Evolutionary conservation across 2,113 vertebrate genomes (phyloP).

Genomic region (Galeopterus variegatus): DNA sequence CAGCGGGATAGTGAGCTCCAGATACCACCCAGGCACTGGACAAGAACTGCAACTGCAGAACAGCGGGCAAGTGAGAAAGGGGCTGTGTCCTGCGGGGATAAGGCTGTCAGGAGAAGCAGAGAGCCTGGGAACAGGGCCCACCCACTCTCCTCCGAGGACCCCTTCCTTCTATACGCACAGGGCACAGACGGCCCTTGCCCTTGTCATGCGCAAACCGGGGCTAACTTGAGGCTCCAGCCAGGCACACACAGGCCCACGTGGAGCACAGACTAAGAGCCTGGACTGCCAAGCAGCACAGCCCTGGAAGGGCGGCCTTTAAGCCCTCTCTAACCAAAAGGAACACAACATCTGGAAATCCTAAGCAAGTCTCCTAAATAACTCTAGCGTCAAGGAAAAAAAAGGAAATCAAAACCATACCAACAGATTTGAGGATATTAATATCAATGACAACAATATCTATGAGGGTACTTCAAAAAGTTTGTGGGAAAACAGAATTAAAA

Average conservation of each 20-base stretch:
- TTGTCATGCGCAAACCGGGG: no score
- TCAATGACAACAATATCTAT: background rate
- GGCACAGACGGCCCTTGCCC: background rate
- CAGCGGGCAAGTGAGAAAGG: background rate
- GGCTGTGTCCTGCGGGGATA: background rate
- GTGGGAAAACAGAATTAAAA: no score
- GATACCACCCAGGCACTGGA: background rate
- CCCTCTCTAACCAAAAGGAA: background rate
- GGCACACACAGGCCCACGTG: no score
- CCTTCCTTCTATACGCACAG: background rate
- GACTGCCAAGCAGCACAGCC: background rate
- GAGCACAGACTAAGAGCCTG: background rate
- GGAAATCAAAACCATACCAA: conserved; percentile 12
- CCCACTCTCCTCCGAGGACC: background rate
- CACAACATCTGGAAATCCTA: conserved; percentile 53
- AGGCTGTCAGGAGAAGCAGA: background rate
- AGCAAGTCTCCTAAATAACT: background rate
- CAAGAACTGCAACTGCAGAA: background rate
- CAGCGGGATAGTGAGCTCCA: background rate
- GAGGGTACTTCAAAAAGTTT: no score
- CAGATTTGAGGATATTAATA: background rate
- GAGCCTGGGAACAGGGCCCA: background rate
- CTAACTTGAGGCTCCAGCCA: background rate
- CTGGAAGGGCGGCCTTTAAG: background rate
- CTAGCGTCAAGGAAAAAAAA: background rate